phyloP scores from a whole-genome alignment of 2,113 vertebrate species.

The Axis porcinus region DNA sequence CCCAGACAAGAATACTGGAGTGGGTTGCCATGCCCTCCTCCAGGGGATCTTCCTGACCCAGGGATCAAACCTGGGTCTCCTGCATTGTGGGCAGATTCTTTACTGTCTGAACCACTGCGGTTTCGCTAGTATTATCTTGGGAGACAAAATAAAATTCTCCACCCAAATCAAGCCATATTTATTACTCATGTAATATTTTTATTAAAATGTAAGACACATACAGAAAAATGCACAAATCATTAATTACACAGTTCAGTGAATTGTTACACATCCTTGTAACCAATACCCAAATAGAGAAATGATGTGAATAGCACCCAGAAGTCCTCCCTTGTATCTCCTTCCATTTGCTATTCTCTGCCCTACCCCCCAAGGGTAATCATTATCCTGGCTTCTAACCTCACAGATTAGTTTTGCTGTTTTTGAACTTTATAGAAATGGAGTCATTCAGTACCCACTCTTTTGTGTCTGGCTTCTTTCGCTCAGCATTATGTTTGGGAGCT shows the following conservation, averaged over 20 bases:
- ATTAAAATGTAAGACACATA: background rate
- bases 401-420: conserved; percentile 24
- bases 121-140: background rate
- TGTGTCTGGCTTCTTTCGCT: conserved; percentile 7
- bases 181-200: conserved; percentile 26
- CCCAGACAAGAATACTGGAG: background rate
- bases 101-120: background rate
- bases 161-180: background rate
- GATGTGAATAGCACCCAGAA: background rate
- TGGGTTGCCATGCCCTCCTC: background rate
- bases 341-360: background rate
- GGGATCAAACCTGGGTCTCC: background rate
- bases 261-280: background rate
- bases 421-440: background rate
- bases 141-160: background rate
- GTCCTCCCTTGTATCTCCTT: background rate
- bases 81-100: background rate
- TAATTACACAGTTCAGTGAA: background rate
- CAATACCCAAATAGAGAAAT: background rate
- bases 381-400: background rate
- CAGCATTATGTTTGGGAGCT: conserved; percentile 19
- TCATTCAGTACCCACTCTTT: conserved; percentile 16
- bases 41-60: background rate
- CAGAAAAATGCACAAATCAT: background rate
- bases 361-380: background rate